Conservation (phyloP, 2,888 invertebrate genomes). For the Drosophila cognata region DNA sequence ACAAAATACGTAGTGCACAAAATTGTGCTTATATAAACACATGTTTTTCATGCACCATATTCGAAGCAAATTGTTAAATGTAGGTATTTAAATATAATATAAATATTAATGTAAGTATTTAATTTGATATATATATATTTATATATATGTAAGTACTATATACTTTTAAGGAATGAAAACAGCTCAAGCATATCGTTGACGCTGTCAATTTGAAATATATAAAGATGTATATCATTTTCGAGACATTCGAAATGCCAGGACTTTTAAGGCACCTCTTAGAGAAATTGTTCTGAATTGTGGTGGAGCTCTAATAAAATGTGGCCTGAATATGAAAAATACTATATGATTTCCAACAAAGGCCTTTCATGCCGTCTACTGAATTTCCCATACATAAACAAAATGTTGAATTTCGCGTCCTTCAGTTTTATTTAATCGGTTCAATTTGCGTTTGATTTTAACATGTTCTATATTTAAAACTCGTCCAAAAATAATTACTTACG, state of each 20-base stretch:
- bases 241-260: background rate
- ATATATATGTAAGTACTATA: conserved; percentile 7
- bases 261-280: background rate
- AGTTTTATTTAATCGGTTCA: background rate
- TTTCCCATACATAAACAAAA: background rate
- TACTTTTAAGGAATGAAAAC: conserved; percentile 1
- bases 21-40: conserved; percentile 25
- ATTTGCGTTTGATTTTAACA: background rate
- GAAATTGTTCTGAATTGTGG: background rate
- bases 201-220: background rate
- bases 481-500: background rate
- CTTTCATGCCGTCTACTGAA: background rate
- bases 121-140: background rate
- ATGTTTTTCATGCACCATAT: conserved; percentile 22
- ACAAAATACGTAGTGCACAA: background rate
- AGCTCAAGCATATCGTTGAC: background rate
- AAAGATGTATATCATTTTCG: background rate
- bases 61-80: conserved; percentile 38
- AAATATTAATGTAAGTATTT: no score
- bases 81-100: background rate
- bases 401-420: background rate
- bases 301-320: background rate
- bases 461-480: background rate
- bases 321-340: background rate
- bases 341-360: background rate